phyloP scores from a whole-genome alignment of 64 coral and sea anemone species.

The Pachyseris speciosa region DNA sequence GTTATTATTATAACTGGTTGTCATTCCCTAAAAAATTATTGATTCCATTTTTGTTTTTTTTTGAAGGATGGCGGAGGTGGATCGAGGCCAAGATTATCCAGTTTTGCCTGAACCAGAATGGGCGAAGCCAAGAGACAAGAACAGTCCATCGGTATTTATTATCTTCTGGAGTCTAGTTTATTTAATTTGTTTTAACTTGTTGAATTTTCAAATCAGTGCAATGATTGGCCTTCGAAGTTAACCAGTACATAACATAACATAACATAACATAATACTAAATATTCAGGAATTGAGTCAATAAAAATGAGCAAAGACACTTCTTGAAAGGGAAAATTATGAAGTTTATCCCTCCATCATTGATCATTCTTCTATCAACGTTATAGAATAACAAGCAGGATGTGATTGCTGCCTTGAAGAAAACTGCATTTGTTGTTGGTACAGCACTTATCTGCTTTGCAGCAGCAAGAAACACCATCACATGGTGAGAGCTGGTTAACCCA shows the following conservation, averaged over 20 bases:
- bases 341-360: too few relatives aligned
- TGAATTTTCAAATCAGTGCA: background rate
- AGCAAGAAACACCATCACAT: conserved; percentile 95
- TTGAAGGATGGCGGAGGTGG: conserved; percentile 46
- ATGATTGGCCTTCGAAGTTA: too few relatives aligned
- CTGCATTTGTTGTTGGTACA: conserved; percentile 91
- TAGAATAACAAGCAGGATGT: conserved; percentile 67
- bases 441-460: conserved; percentile 93
- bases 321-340: too few relatives aligned
- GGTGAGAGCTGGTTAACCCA: conserved; percentile 56
- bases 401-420: conserved; percentile 90
- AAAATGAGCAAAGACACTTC: too few relatives aligned
- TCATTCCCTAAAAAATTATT: background rate
- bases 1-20: too few relatives aligned
- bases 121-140: conserved; percentile 63
- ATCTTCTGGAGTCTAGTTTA: background rate
- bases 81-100: background rate
- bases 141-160: background rate
- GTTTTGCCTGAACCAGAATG: conserved; percentile 61
- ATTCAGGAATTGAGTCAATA: too few relatives aligned
- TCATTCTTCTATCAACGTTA: background rate
- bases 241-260: too few relatives aligned
- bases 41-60: background rate
- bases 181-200: background rate
- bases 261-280: too few relatives aligned